A percentile compares a stretch with the other conserved stretches of the same genome.
These are phyloP conservation scores for Gobius niger DNA, from an alignment of 2,113 vertebrate species.

Conservation along the genomic window DNA sequence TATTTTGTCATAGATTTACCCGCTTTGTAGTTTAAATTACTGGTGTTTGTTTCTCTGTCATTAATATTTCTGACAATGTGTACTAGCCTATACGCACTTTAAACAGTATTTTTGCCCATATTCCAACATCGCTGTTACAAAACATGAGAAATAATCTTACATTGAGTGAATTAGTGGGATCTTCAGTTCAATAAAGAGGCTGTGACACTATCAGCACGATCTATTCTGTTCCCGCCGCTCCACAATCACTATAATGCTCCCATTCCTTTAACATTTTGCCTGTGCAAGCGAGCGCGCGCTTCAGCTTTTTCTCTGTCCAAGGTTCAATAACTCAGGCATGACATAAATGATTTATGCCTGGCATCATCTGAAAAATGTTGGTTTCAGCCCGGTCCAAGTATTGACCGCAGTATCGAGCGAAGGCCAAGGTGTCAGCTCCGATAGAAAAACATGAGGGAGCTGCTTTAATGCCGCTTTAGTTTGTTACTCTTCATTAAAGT, in stretches of 20 bases:
- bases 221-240: not conserved
- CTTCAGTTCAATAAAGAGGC: too few species aligned
- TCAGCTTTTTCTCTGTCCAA: conserved; percentile 51
- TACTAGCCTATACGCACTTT: too few species aligned
- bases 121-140: too few species aligned
- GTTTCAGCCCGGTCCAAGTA: conserved; percentile 55
- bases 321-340: conserved; percentile 62
- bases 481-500: conserved; percentile 48
- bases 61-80: too few species aligned
- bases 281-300: not conserved
- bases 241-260: not conserved
- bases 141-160: too few species aligned
- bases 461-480: conserved; percentile 37
- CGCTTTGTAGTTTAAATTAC: too few species aligned
- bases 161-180: too few species aligned
- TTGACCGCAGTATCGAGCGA: conserved; percentile 66
- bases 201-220: too few species aligned
- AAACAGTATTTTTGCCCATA: too few species aligned
- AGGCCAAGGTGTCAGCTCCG: conserved; percentile 56
- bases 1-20: too few species aligned
- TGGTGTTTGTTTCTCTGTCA: too few species aligned
- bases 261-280: not conserved
- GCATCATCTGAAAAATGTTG: conserved; percentile 62
- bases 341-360: conserved; percentile 68
- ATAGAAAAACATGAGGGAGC: conserved; percentile 34